Percentiles rank a stretch among this genome's conserved stretches.
These are phyloP conservation scores for Scaptomyza pallida DNA, from an alignment of 1,140 invertebrate genomes.

Conservation along the genomic window DNA sequence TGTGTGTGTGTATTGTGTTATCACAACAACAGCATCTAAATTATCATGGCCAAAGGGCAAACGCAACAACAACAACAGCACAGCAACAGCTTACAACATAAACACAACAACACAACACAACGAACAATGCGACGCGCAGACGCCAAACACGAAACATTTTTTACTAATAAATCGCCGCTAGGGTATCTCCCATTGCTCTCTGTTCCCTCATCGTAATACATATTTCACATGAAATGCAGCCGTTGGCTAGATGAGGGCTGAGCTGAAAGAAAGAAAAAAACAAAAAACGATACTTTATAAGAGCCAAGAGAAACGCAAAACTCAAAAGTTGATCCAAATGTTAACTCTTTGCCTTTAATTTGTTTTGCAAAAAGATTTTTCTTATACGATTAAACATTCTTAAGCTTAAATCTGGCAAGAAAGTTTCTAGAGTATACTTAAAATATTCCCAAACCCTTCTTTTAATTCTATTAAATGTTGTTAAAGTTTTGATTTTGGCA, in stretches of 20 bases:
- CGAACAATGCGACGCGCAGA: constrained; percentile 44
- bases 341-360: constrained; percentile 7
- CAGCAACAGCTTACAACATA: constrained; percentile 74
- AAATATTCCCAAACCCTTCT: too few species aligned
- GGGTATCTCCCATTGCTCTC: constrained; percentile 58
- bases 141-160: constrained; percentile 64
- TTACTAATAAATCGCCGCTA: constrained; percentile 52
- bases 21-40: constrained; percentile 62
- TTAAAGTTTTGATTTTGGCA: constrained; percentile 22
- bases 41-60: constrained; percentile 44
- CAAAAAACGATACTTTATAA: not conserved
- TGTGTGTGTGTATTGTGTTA: constrained; percentile 45
- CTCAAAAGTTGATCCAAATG: constrained; percentile 8
- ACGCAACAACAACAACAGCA: constrained; percentile 26
- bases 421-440: too few species aligned
- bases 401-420: too few species aligned
- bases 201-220: constrained; percentile 59
- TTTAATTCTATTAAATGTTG: not conserved
- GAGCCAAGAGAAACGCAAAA: not conserved
- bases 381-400: too few species aligned
- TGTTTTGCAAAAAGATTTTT: not conserved
- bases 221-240: constrained; percentile 67
- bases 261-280: not conserved
- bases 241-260: constrained; percentile 39
- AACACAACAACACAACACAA: constrained; percentile 74